Evolutionary conservation across 2,113 vertebrate genomes (phyloP).

Genomic region (Hippocampus zosterae): DNA sequence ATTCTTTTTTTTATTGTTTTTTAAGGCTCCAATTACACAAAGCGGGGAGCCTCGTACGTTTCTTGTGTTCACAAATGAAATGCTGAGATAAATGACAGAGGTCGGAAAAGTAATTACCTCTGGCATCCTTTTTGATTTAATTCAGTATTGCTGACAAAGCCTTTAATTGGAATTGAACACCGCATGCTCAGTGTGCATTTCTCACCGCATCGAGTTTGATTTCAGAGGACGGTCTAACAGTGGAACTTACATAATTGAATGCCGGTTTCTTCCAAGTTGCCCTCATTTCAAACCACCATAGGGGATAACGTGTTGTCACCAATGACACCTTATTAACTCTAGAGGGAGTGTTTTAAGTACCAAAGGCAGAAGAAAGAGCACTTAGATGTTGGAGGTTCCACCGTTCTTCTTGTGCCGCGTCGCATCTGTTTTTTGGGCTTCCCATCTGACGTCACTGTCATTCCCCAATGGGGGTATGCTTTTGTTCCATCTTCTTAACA

Average conservation of each 20-base stretch:
- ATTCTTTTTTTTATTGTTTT: background rate
- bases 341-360: no score
- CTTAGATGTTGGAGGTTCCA: background rate
- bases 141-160: background rate
- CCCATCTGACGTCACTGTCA: background rate
- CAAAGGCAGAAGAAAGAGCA: no score
- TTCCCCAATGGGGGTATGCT: constrained; percentile 15
- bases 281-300: background rate
- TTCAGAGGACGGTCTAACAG: background rate
- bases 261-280: background rate
- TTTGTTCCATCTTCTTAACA: constrained; percentile 28
- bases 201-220: background rate
- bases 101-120: background rate
- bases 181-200: background rate
- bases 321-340: no score
- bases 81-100: background rate
- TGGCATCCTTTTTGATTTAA: background rate
- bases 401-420: background rate
- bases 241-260: background rate
- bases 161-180: background rate
- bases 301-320: no score
- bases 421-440: background rate
- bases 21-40: background rate
- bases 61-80: background rate
- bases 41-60: background rate